Conservation (phyloP, 2,888 invertebrate species). For the Cyclophora punctaria region DNA sequence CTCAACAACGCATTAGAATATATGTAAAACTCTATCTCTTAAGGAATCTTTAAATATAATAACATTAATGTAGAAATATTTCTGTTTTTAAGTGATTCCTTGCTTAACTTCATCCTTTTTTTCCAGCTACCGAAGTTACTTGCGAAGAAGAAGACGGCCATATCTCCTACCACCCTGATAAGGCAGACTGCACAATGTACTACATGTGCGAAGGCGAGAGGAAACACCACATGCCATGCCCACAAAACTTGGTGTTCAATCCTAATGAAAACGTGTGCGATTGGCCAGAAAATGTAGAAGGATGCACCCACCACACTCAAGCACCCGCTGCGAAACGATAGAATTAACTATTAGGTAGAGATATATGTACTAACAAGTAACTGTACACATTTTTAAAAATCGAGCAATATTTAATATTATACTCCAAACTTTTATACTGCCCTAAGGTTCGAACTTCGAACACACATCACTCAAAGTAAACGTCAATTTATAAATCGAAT, state of each 20-base stretch:
- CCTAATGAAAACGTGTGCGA: conserved; percentile 95
- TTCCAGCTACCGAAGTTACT: conserved; percentile 87
- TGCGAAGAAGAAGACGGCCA: conserved; percentile 97
- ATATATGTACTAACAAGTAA: conserved; percentile 5
- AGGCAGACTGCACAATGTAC: conserved; percentile 93
- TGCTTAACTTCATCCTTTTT: not conserved
- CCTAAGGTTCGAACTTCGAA: too few relatives aligned
- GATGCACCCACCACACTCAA: conserved; percentile 78
- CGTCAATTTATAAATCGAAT: too few relatives aligned
- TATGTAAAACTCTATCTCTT: too few relatives aligned
- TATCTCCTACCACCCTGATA: conserved; percentile 93
- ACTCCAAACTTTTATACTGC: too few relatives aligned
- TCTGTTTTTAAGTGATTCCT: too few relatives aligned
- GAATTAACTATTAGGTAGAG: conserved; percentile 6
- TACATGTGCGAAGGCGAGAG: conserved; percentile 97
- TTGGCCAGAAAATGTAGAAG: conserved; percentile 96
- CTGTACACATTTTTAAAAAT: conserved; percentile 3
- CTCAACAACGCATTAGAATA: too few relatives aligned
- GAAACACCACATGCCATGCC: conserved; percentile 97
- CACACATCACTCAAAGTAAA: too few relatives aligned
- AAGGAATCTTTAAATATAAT: too few relatives aligned
- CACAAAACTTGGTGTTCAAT: conserved; percentile 93
- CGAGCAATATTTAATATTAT: not conserved
- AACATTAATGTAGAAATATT: too few relatives aligned
- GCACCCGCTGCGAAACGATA: conserved; percentile 66